These are phyloP conservation scores for Cancer borealis DNA, from an alignment of 2,888 invertebrate species.

Conservation along the genomic window DNA sequence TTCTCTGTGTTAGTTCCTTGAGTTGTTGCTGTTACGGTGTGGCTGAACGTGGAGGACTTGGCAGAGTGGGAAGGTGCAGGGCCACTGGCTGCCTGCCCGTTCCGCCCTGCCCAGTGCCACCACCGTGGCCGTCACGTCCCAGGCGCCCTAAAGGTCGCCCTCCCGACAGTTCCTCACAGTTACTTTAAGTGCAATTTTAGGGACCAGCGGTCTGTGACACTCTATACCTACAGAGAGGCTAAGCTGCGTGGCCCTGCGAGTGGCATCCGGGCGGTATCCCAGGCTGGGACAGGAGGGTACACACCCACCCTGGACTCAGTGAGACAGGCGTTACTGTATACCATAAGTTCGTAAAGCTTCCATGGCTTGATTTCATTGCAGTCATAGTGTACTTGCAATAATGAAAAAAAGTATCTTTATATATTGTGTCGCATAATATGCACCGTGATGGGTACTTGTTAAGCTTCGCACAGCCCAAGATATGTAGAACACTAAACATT, in stretches of 20 bases:
- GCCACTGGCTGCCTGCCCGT: constrained; percentile 2
- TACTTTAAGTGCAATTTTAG: constrained; percentile 76
- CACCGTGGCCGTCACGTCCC: constrained; percentile 65
- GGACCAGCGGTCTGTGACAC: constrained; percentile 75
- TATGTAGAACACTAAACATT: constrained; percentile 60
- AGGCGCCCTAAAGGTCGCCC: constrained; percentile 67
- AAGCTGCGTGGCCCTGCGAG: constrained; percentile 61
- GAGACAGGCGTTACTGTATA: constrained; percentile 72
- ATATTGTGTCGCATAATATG: constrained; percentile 69
- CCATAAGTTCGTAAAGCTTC: constrained; percentile 72
- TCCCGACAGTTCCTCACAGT: constrained; percentile 75
- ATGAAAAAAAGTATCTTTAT: constrained; percentile 69
- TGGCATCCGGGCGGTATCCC: constrained; percentile 36
- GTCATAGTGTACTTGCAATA: constrained; percentile 74
- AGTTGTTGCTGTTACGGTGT: constrained; percentile 72
- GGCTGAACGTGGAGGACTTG: constrained; percentile 66
- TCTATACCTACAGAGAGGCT: constrained; percentile 68
- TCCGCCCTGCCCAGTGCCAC: constrained; percentile 49
- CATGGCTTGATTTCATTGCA: constrained; percentile 73
- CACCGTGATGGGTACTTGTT: constrained; percentile 63
- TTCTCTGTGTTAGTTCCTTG: constrained; percentile 75
- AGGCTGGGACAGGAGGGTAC: constrained; percentile 42
- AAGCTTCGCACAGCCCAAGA: constrained; percentile 73
- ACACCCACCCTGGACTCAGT: constrained; percentile 57
- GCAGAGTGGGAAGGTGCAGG: constrained; percentile 44